These are phyloP conservation scores for Pyrochroa serraticornis DNA, from an alignment of 2,888 invertebrate species.

Conservation along the genomic window DNA sequence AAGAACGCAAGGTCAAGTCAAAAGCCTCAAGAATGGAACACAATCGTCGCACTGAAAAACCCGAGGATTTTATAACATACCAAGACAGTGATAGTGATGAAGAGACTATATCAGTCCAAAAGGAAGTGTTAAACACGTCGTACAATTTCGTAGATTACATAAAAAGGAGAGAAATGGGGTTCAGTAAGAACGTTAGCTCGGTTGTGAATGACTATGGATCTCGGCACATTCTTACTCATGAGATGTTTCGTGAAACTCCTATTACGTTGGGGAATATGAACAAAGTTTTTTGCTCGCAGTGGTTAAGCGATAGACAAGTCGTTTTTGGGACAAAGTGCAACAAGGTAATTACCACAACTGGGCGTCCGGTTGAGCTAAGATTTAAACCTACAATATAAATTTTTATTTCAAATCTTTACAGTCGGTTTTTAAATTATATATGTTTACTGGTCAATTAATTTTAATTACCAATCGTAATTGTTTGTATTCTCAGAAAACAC, in stretches of 20 bases:
- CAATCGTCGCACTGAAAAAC: conserved; percentile 82
- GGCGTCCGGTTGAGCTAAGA: not conserved
- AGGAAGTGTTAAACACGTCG: conserved; percentile 76
- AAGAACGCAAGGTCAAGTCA: conserved; percentile 74
- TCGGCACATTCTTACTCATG: conserved; percentile 86
- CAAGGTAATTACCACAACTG: conserved; percentile 68
- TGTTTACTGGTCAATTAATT: no score
- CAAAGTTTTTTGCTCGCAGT: conserved; percentile 94
- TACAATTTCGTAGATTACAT: conserved; percentile 88
- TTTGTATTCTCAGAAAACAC: no score
- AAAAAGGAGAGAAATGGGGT: conserved; percentile 76
- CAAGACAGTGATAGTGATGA: conserved; percentile 89
- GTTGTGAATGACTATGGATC: conserved; percentile 83
- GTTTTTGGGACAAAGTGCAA: conserved; percentile 98
- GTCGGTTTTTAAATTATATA: no score
- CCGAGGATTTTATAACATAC: conserved; percentile 89
- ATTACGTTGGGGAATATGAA: conserved; percentile 85
- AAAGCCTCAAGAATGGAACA: conserved; percentile 72
- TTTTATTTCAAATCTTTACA: no score
- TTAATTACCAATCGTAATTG: no score
- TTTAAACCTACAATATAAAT: not conserved
- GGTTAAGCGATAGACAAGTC: conserved; percentile 93
- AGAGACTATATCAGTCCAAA: conserved; percentile 75
- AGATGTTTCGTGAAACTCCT: conserved; percentile 85
- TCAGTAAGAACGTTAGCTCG: conserved; percentile 71